These are phyloP conservation scores for Eupristina koningsbergeri DNA, from an alignment of 1,140 invertebrate species.

Conservation along the genomic window DNA sequence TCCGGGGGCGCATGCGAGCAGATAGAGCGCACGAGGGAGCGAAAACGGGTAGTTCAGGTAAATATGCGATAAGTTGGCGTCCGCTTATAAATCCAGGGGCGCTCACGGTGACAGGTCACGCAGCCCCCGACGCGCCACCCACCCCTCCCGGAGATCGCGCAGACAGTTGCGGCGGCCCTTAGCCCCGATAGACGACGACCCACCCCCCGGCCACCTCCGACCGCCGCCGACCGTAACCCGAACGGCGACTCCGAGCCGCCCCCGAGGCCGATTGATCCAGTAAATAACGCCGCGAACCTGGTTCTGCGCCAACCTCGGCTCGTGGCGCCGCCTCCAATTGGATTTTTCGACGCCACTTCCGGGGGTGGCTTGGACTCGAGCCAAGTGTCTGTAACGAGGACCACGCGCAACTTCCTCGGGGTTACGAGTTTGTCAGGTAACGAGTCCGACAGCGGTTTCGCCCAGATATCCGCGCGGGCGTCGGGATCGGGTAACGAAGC, in stretches of 20 bases:
- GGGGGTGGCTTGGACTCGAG: neutral
- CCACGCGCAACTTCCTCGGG: neutral
- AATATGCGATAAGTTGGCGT: slow-evolving; percentile 73
- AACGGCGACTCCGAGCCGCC: no score
- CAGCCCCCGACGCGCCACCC: slow-evolving; percentile 49
- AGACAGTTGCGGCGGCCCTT: neutral
- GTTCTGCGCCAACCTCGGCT: no score
- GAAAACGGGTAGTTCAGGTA: slow-evolving; percentile 60
- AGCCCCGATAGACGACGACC: neutral
- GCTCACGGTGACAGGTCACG: slow-evolving; percentile 73
- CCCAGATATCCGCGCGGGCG: no score
- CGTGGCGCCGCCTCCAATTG: neutral
- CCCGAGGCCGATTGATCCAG: slow-evolving; percentile 36
- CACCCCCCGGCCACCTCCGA: neutral
- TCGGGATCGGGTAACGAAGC: neutral
- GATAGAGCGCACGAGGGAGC: neutral
- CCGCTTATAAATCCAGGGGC: slow-evolving; percentile 71
- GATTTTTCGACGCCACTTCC: neutral
- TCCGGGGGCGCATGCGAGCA: neutral
- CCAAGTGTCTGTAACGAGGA: neutral
- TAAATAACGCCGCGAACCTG: slow-evolving; percentile 34
- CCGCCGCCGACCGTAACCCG: slow-evolving; percentile 41
- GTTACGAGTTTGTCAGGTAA: neutral
- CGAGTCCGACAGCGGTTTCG: neutral
- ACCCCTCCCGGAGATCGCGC: neutral